Conservation (phyloP, 2,888 invertebrate species). For the Euclidia mi region DNA sequence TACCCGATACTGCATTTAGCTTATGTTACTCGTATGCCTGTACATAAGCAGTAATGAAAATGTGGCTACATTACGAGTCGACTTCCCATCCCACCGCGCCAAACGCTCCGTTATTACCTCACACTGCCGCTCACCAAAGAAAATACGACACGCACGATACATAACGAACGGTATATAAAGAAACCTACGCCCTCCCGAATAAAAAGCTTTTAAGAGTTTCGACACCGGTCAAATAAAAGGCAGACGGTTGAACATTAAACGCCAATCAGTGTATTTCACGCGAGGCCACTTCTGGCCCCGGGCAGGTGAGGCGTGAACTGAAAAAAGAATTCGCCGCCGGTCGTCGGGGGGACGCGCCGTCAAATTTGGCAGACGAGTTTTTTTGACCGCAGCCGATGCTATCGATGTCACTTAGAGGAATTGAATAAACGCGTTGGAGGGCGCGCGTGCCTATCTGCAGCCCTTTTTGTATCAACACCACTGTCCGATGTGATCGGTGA, state of each 20-base stretch:
- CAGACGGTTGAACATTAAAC: conserved; percentile 76
- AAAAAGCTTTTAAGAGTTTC: conserved; percentile 59
- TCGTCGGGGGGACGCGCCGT: conserved; percentile 73
- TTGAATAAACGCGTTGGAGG: conserved; percentile 86
- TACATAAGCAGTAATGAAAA: conserved; percentile 61
- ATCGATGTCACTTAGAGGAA: conserved; percentile 90
- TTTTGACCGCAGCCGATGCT: conserved; percentile 84
- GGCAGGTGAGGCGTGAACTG: conserved; percentile 83
- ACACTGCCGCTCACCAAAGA: conserved; percentile 26
- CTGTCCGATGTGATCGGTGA: conserved; percentile 59
- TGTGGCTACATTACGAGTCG: conserved; percentile 39
- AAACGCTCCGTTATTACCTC: conserved; percentile 15
- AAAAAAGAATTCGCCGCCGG: conserved; percentile 79
- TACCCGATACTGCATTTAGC: conserved; percentile 88
- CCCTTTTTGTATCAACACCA: conserved; percentile 58
- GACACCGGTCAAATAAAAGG: conserved; percentile 63
- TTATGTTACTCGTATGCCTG: conserved; percentile 72
- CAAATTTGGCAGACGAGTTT: conserved; percentile 85
- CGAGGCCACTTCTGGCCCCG: conserved; percentile 73
- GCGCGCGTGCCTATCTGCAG: conserved; percentile 66
- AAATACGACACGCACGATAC: conserved; percentile 35
- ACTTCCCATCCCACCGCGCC: conserved; percentile 24
- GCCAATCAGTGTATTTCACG: conserved; percentile 82
- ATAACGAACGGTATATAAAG: conserved; percentile 54
- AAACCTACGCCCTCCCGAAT: conserved; percentile 55